phyloP scores from a whole-genome alignment of 2,888 invertebrate genomes.

The Alloplasta piceator region DNA sequence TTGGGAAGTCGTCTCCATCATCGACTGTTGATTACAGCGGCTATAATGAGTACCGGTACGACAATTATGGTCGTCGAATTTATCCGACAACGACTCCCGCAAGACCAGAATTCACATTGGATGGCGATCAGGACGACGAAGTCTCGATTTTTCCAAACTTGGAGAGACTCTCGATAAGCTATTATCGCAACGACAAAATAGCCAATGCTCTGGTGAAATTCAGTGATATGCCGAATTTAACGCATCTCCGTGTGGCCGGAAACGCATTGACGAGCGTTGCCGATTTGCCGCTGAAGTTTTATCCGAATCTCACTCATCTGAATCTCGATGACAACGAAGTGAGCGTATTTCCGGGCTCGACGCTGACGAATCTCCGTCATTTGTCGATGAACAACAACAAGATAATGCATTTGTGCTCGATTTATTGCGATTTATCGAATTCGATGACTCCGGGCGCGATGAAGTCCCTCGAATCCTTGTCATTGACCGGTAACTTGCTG shows the following conservation, averaged over 20 bases:
- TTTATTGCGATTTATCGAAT: conserved; percentile 12
- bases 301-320: conserved; percentile 6
- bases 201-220: background rate
- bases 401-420: conserved; percentile 2
- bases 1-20: background rate
- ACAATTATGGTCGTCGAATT: background rate
- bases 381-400: conserved; percentile 27
- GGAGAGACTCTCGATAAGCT: conserved; percentile 10
- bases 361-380: conserved; percentile 6
- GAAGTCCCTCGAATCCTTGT: conserved; percentile 11
- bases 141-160: background rate
- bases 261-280: background rate
- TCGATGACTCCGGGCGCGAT: conserved; percentile 5
- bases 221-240: background rate
- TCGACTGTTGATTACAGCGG: background rate
- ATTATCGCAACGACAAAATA: background rate
- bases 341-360: background rate
- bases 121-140: background rate
- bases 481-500: conserved; percentile 5
- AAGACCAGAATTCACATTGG: background rate
- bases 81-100: background rate
- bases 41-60: background rate
- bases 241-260: conserved; percentile 5
- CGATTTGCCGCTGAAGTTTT: background rate
- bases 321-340: conserved; percentile 23